Evolutionary conservation across 2,888 invertebrate species (phyloP).

Genomic region (Machimus rusticus): DNA sequence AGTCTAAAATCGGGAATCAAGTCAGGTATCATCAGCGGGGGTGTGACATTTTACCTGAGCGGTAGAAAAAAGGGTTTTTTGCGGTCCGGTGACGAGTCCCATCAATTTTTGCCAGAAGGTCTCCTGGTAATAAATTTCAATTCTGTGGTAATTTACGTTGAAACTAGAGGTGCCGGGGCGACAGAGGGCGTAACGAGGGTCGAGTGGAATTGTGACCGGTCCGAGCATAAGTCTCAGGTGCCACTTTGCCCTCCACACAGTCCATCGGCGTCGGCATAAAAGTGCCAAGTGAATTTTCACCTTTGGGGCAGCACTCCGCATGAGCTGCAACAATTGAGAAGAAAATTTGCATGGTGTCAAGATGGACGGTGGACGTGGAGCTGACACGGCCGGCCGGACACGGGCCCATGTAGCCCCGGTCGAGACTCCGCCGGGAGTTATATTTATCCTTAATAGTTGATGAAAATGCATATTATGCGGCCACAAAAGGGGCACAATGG

Average conservation of each 20-base stretch:
- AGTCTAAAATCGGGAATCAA: not conserved
- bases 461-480: slow-evolving; percentile 8
- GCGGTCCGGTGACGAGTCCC: not conserved
- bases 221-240: not conserved
- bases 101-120: not conserved
- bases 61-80: not conserved
- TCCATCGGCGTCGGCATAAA: not conserved
- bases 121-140: not conserved
- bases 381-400: not conserved
- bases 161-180: not conserved
- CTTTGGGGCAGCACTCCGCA: not conserved
- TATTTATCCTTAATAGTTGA: slow-evolving; percentile 17
- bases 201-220: not conserved
- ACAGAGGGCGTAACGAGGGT: not conserved
- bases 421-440: not conserved
- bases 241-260: not conserved
- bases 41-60: not conserved
- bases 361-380: not conserved
- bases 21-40: not conserved
- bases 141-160: not conserved
- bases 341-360: slow-evolving; percentile 5
- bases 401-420: not conserved
- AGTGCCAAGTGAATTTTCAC: not conserved
- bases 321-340: not conserved
- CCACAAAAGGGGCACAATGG: slow-evolving; percentile 21